These are phyloP conservation scores for Drosophila anceps DNA, from an alignment of 2,888 invertebrate genomes.

Conservation along the genomic window DNA sequence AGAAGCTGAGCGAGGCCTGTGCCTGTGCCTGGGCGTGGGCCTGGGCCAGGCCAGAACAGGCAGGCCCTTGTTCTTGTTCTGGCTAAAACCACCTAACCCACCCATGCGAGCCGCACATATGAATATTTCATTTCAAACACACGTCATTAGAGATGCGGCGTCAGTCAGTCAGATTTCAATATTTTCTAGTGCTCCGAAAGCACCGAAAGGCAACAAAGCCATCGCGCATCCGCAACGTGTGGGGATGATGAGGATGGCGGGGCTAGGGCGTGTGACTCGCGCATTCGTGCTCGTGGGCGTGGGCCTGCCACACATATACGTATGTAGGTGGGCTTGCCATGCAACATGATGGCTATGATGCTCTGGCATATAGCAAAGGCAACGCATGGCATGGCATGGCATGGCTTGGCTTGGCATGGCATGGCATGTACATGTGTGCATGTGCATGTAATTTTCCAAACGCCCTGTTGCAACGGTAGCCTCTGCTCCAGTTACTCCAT, in stretches of 20 bases:
- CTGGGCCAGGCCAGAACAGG: background rate
- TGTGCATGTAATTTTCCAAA: slow-evolving; percentile 76
- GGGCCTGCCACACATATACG: slow-evolving; percentile 15
- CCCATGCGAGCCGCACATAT: slow-evolving; percentile 52
- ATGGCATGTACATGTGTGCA: slow-evolving; percentile 46
- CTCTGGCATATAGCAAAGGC: slow-evolving; percentile 18
- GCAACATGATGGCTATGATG: slow-evolving; percentile 47
- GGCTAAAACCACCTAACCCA: slow-evolving; percentile 5
- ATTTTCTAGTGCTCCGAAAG: slow-evolving; percentile 71
- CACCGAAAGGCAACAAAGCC: slow-evolving; percentile 49
- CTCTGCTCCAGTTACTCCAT: slow-evolving; percentile 36
- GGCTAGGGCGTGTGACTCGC: slow-evolving; percentile 16
- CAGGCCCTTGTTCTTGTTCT: background rate
- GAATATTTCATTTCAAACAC: slow-evolving; percentile 80
- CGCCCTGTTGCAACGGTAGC: slow-evolving; percentile 61
- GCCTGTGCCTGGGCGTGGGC: no score
- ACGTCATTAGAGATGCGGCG: slow-evolving; percentile 77
- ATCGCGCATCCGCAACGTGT: slow-evolving; percentile 44
- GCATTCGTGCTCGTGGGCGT: slow-evolving; percentile 27
- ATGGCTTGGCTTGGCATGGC: slow-evolving; percentile 26
- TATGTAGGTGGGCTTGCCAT: slow-evolving; percentile 27
- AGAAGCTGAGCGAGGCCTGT: background rate
- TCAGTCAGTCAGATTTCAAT: slow-evolving; percentile 79
- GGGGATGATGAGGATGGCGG: slow-evolving; percentile 23
- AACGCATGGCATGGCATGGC: slow-evolving; percentile 36